These are phyloP conservation scores for Pectinophora gossypiella DNA, from an alignment of 1,140 invertebrate genomes.

Conservation along the genomic window DNA sequence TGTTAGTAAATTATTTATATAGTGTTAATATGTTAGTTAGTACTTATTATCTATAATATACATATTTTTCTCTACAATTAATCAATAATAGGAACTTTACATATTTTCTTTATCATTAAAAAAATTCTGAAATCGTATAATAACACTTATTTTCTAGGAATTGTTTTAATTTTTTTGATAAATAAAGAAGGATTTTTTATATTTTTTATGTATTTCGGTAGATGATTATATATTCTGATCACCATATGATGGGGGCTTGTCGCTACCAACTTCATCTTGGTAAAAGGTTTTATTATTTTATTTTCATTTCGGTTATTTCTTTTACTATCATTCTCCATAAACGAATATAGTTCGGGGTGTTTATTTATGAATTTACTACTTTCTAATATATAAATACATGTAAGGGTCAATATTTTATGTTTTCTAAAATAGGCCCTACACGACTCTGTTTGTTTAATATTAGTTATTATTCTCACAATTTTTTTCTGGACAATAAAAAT, in stretches of 20 bases:
- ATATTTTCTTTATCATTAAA: too few relatives aligned
- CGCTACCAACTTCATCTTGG: neutral
- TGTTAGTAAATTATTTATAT: too few relatives aligned
- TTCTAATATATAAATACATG: conserved; percentile 7
- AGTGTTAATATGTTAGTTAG: too few relatives aligned
- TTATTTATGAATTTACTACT: conserved; percentile 5
- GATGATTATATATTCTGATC: conserved; percentile 6
- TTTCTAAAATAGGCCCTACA: conserved; percentile 5
- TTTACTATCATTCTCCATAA: neutral
- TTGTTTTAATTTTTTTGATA: neutral
- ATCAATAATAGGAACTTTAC: too few relatives aligned
- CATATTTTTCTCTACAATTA: too few relatives aligned
- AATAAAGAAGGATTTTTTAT: neutral
- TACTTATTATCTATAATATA: too few relatives aligned
- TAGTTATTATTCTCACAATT: conserved; percentile 4
- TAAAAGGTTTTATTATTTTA: conserved; percentile 1
- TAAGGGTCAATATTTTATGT: neutral
- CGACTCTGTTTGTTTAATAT: conserved; percentile 9
- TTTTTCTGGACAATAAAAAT: conserved; percentile 6
- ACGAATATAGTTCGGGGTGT: neutral
- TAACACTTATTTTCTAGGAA: neutral
- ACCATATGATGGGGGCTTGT: neutral
- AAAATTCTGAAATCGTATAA: neutral
- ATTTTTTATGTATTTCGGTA: conserved; percentile 3
- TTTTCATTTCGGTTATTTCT: conserved; percentile 3